A percentile compares a stretch with the other conserved stretches of the same genome.
Evolutionary conservation across 2,797 vertebrate species (phyloP).

Genomic region (Monodelphis domestica): DNA sequence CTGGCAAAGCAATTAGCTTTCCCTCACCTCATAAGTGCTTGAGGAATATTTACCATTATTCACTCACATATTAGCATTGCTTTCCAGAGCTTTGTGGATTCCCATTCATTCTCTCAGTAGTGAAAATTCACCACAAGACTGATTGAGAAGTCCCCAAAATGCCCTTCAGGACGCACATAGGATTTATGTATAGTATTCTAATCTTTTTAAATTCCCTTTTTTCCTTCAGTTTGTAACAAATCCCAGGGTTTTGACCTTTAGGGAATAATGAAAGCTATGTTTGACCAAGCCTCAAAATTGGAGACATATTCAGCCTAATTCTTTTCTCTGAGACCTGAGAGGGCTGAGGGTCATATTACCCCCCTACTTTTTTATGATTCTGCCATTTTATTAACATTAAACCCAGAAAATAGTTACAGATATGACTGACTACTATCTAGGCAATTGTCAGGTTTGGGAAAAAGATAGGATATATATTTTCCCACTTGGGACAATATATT

Average conservation of each 20-base stretch:
- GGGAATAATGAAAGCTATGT: neutral
- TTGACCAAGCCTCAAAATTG: neutral
- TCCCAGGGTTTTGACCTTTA: neutral
- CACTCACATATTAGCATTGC: constrained; percentile 9
- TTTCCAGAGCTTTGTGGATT: neutral
- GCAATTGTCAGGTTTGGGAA: neutral
- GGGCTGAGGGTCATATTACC: neutral
- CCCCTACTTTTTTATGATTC: neutral
- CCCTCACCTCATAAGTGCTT: constrained; percentile 25
- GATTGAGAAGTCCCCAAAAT: neutral
- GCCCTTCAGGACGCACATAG: neutral
- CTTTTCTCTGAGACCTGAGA: neutral
- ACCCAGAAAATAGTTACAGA: neutral
- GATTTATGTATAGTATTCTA: neutral
- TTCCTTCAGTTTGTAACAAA: too few relatives aligned
- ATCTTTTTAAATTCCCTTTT: too few relatives aligned
- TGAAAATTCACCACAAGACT: accelerated
- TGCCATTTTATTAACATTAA: neutral
- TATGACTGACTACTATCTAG: neutral
- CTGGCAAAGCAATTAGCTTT: constrained; percentile 13
- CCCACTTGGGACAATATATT: neutral
- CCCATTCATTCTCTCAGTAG: neutral
- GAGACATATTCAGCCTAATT: neutral
- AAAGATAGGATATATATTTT: neutral
- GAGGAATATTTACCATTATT: constrained; percentile 38